These are phyloP conservation scores for Zaprionus vittiger DNA, from an alignment of 1,140 invertebrate species.

Conservation along the genomic window DNA sequence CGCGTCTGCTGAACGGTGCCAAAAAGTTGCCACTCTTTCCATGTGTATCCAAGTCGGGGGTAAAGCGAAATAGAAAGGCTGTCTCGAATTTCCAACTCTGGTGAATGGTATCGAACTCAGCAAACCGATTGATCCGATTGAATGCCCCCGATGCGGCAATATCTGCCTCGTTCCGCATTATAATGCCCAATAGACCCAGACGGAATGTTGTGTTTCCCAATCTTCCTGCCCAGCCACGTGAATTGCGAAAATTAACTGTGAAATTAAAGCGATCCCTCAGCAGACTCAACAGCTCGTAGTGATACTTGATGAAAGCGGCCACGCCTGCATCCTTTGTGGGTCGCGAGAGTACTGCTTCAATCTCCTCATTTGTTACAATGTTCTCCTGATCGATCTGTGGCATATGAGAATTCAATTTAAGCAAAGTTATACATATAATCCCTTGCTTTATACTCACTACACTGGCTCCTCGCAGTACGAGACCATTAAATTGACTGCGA, in stretches of 20 bases:
- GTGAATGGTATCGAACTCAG: conserved; percentile 78
- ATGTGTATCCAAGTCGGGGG: conserved; percentile 66
- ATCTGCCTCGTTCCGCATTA: conserved; percentile 76
- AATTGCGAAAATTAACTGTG: conserved; percentile 74
- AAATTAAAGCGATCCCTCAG: conserved; percentile 74
- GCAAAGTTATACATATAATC: not conserved
- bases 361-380: conserved; percentile 66
- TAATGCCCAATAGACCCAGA: conserved; percentile 69
- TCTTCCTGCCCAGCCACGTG: conserved; percentile 79
- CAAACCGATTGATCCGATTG: conserved; percentile 74
- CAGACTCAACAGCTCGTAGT: conserved; percentile 66
- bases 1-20: conserved; percentile 65
- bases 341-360: conserved; percentile 58
- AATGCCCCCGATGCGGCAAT: conserved; percentile 75
- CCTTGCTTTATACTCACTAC: conserved; percentile 58
- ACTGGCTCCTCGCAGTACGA: conserved; percentile 62
- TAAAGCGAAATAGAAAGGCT: conserved; percentile 74
- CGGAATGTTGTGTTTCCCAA: conserved; percentile 71
- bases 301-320: conserved; percentile 76
- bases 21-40: conserved; percentile 72
- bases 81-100: conserved; percentile 81
- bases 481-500: conserved; percentile 64
- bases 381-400: conserved; percentile 73
- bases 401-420: not conserved
- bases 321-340: conserved; percentile 68